These are phyloP conservation scores for Plusia festucae DNA, from an alignment of 2,888 invertebrate genomes.

Conservation along the genomic window DNA sequence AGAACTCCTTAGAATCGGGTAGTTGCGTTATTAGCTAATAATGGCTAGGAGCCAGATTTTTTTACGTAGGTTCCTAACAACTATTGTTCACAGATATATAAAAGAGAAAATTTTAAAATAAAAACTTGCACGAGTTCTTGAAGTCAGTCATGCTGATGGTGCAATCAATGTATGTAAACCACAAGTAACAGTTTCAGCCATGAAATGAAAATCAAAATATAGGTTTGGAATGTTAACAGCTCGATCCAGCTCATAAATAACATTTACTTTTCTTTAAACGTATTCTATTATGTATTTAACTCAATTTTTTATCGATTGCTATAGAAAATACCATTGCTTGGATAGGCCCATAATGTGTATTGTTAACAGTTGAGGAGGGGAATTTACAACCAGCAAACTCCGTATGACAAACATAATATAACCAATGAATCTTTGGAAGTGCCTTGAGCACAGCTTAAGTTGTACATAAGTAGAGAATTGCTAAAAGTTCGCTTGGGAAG, in stretches of 20 bases:
- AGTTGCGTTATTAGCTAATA: no score
- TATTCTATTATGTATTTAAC: background rate
- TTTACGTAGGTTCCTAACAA: no score
- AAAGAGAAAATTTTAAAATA: background rate
- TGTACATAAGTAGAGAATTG: background rate
- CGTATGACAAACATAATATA: no score
- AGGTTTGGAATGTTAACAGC: no score
- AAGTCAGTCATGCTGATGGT: no score
- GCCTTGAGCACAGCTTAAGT: background rate
- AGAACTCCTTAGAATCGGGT: no score
- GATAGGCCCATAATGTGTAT: slow-evolving; percentile 13
- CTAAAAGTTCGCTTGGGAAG: slow-evolving; percentile 7
- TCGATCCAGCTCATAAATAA: no score
- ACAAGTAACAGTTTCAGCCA: no score
- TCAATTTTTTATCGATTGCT: background rate
- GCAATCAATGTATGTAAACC: no score
- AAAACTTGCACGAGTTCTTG: no score
- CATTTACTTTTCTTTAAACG: background rate
- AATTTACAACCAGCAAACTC: background rate
- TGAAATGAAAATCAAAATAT: no score
- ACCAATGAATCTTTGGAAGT: background rate
- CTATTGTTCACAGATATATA: background rate
- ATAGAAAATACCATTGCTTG: background rate
- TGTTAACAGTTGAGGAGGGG: slow-evolving; percentile 12
- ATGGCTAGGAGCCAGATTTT: background rate